Percentiles rank a stretch among this genome's conserved stretches.
Conservation (phyloP, 2,797 vertebrate genomes). For the Sebastolobus altivelis region DNA sequence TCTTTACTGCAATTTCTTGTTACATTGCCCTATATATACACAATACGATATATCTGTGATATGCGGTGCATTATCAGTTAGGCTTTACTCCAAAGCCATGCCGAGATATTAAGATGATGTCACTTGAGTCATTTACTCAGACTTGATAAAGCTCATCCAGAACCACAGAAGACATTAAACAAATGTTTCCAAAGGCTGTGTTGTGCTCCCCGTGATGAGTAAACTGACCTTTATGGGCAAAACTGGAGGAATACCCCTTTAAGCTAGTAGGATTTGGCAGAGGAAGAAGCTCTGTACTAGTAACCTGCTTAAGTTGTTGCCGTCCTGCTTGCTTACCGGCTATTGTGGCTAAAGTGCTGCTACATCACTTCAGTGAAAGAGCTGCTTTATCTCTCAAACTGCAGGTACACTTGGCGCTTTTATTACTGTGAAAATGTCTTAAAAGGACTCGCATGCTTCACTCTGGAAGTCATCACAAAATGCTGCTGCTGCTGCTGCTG, state of each 20-base stretch:
- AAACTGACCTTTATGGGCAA: conserved; percentile 3
- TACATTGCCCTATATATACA: neutral
- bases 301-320: conserved; percentile 17
- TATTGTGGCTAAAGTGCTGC: conserved; percentile 6
- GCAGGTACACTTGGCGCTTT: neutral
- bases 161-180: neutral
- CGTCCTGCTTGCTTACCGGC: neutral
- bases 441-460: neutral
- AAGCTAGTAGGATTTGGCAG: neutral
- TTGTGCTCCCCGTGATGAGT: neutral
- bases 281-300: neutral
- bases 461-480: neutral
- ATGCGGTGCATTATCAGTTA: neutral
- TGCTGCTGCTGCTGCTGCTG: neutral
- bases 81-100: neutral
- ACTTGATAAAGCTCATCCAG: neutral
- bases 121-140: neutral
- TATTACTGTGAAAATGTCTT: neutral
- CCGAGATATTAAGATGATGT: neutral
- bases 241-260: neutral
- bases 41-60: neutral
- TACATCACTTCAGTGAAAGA: neutral
- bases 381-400: conserved; percentile 4
- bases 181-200: conserved; percentile 6
- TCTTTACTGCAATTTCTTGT: neutral